phyloP scores from a whole-genome alignment of 2,113 vertebrate genomes.

The Oplegnathus fasciatus region DNA sequence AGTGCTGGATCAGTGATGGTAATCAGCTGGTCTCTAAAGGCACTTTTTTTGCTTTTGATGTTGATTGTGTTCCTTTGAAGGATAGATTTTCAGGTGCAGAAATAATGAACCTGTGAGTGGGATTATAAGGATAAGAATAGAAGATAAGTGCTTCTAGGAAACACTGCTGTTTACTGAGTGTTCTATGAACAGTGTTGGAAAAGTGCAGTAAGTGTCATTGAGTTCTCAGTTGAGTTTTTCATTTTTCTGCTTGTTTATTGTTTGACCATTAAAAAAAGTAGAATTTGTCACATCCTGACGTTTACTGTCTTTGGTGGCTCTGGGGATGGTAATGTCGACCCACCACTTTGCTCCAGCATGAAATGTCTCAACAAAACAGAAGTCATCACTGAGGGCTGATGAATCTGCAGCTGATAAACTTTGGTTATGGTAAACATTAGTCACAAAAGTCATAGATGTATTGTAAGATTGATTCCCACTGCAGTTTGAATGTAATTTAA shows the following conservation, averaged over 20 bases:
- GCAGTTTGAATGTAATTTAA: too few species aligned
- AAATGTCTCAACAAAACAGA: not conserved
- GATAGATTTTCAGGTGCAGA: too few species aligned
- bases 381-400: too few species aligned
- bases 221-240: not conserved
- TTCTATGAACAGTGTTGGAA: not conserved
- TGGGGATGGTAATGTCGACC: not conserved
- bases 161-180: not conserved
- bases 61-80: too few species aligned
- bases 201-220: not conserved
- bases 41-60: not conserved
- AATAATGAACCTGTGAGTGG: not conserved
- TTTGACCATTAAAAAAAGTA: constrained; percentile 30
- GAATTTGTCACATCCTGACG: not conserved
- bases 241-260: not conserved
- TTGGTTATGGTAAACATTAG: too few species aligned
- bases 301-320: not conserved
- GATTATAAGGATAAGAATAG: not conserved
- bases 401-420: too few species aligned
- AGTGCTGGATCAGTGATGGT: not conserved
- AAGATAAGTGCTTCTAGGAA: not conserved
- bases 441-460: too few species aligned
- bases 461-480: too few species aligned
- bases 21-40: constrained; percentile 1
- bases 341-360: not conserved